A percentile compares a stretch with the other conserved stretches of the same genome.
Conservation (phyloP, 2,113 vertebrate species). For the Otolemur garnettii region DNA sequence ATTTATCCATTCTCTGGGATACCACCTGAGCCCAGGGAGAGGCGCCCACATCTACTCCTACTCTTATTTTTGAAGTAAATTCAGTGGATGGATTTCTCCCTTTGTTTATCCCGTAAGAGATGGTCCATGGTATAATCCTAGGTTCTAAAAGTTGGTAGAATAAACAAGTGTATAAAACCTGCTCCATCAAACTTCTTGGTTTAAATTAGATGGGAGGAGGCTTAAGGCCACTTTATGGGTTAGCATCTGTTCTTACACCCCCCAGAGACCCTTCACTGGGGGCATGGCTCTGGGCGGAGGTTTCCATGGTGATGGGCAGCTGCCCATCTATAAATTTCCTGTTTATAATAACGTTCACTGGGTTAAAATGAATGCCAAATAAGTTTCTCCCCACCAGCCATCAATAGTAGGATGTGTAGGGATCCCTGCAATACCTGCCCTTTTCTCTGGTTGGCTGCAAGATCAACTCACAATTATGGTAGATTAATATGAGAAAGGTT, state of each 20-base stretch:
- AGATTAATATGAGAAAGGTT: no score
- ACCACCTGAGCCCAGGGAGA: no score
- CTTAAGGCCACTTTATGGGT: neutral
- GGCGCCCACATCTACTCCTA: neutral
- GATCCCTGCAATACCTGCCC: no score
- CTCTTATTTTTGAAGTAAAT: constrained; percentile 30
- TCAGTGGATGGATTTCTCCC: neutral
- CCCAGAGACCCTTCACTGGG: neutral
- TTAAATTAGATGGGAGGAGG: constrained; percentile 44
- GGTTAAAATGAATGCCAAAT: constrained; percentile 66
- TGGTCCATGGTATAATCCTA: neutral
- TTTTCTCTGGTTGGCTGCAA: no score
- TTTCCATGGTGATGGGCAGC: constrained; percentile 4
- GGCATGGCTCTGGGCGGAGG: neutral
- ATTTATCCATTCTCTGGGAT: no score
- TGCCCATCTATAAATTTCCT: constrained; percentile 18
- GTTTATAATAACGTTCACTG: constrained; percentile 59
- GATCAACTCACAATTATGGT: no score
- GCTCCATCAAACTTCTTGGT: neutral
- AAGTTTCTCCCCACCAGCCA: neutral
- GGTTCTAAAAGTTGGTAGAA: constrained; percentile 3
- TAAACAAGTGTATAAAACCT: neutral
- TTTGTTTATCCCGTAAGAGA: neutral
- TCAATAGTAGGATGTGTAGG: constrained; percentile 60
- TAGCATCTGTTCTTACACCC: neutral